phyloP scores from a whole-genome alignment of 23 tunicate species.

The Botrylloides violaceus region DNA sequence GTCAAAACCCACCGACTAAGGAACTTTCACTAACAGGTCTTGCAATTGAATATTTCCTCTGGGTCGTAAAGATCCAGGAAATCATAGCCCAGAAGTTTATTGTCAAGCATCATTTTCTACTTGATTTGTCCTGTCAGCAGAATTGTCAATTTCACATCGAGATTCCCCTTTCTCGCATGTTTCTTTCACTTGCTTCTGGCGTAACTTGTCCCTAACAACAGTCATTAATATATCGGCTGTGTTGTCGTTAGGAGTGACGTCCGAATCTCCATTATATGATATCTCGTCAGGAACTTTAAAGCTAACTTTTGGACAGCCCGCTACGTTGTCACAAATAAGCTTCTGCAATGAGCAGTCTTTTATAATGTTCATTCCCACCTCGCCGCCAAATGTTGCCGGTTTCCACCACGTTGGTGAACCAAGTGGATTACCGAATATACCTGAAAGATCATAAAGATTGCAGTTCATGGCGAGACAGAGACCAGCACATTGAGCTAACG shows the following conservation, averaged over 20 bases:
- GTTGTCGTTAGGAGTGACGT: background rate
- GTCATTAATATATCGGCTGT: constrained; percentile 2
- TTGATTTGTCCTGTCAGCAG: no score
- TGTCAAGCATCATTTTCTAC: no score
- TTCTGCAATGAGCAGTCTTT: constrained; percentile 40
- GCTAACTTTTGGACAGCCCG: constrained; percentile 40
- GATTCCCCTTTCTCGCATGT: background rate
- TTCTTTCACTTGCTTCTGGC: background rate
- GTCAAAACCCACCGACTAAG: no score
- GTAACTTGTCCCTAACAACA: background rate
- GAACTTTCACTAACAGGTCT: no score
- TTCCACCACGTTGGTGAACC: constrained; percentile 81
- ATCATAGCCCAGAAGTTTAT: no score
- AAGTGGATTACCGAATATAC: constrained; percentile 51
- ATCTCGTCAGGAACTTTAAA: constrained; percentile 38
- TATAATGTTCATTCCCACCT: constrained; percentile 34
- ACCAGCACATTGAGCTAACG: no score
- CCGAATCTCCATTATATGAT: background rate
- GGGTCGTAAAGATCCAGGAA: no score
- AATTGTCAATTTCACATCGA: background rate
- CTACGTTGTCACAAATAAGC: constrained; percentile 41
- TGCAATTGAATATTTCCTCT: no score
- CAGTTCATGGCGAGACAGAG: no score
- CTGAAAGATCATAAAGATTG: constrained; percentile 11
- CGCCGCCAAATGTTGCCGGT: constrained; percentile 83